phyloP scores from a whole-genome alignment of 2,797 vertebrate genomes.

The Pseudomugil tenellus region DNA sequence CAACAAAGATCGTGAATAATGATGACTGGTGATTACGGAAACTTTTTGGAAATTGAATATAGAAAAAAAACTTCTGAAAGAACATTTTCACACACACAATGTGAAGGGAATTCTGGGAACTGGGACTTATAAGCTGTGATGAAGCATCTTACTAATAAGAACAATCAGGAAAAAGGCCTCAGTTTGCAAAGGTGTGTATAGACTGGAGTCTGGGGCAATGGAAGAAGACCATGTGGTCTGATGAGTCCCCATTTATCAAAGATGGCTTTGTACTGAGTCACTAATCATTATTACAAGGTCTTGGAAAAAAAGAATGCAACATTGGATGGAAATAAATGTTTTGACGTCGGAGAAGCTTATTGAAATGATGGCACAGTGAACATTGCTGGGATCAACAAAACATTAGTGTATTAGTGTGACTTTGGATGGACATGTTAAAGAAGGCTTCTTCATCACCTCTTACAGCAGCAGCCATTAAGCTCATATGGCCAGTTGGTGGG shows the following conservation, averaged over 20 bases:
- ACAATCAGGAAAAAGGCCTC: neutral
- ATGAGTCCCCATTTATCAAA: neutral
- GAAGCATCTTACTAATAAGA: no score
- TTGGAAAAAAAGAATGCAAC: no score
- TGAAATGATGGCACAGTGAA: no score
- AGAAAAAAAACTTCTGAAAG: neutral
- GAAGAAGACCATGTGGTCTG: neutral
- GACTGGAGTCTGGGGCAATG: neutral
- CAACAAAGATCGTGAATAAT: neutral
- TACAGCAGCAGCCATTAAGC: neutral
- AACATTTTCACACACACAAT: neutral
- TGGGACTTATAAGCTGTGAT: no score
- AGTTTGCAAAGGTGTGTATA: neutral
- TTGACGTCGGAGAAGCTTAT: no score
- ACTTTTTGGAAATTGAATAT: no score
- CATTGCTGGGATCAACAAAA: no score
- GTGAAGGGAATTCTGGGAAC: neutral
- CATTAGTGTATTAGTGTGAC: neutral
- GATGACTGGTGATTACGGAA: neutral
- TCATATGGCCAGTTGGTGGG: conserved; percentile 66
- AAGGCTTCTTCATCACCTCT: neutral
- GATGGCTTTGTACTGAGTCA: no score
- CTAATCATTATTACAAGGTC: no score
- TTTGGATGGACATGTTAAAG: neutral
- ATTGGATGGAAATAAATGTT: no score